Percentiles rank a stretch among this genome's conserved stretches.
Conservation (phyloP, 2,888 invertebrate genomes). For the Nematopogon swammerdamellus region DNA sequence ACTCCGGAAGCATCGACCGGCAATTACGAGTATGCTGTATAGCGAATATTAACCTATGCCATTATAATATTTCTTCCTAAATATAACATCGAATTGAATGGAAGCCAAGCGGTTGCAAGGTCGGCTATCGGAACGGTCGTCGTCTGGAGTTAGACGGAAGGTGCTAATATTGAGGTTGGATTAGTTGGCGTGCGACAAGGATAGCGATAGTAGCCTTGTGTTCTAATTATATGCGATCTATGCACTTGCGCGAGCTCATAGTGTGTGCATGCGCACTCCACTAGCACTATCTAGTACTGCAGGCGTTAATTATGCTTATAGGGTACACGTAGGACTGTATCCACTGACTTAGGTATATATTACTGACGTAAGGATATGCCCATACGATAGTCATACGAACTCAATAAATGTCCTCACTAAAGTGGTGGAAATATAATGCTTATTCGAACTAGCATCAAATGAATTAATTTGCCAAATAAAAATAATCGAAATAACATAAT, state of each 20-base stretch:
- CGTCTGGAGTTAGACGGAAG: slow-evolving; percentile 3
- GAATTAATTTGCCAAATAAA: too few species aligned
- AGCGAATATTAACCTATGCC: neutral
- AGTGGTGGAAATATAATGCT: too few species aligned
- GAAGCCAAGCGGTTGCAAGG: slow-evolving; percentile 13
- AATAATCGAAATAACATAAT: too few species aligned
- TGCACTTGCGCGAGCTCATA: neutral
- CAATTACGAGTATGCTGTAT: too few species aligned
- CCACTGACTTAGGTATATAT: too few species aligned
- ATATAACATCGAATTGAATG: slow-evolving; percentile 9
- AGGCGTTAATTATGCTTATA: too few species aligned
- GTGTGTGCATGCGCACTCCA: neutral
- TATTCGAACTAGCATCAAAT: too few species aligned
- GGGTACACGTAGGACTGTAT: too few species aligned
- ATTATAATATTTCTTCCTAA: neutral
- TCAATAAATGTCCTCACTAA: too few species aligned
- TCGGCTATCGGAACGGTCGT: slow-evolving; percentile 4
- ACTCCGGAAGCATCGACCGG: too few species aligned
- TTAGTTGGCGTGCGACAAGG: slow-evolving; percentile 1
- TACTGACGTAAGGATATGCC: too few species aligned
- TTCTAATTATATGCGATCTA: slow-evolving; percentile 7
- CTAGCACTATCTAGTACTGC: slow-evolving; percentile 1
- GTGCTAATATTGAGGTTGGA: neutral
- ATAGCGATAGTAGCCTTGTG: slow-evolving; percentile 7
- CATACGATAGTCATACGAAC: too few species aligned